Conservation (phyloP, 2,888 invertebrate genomes). For the Alcis repandata region DNA sequence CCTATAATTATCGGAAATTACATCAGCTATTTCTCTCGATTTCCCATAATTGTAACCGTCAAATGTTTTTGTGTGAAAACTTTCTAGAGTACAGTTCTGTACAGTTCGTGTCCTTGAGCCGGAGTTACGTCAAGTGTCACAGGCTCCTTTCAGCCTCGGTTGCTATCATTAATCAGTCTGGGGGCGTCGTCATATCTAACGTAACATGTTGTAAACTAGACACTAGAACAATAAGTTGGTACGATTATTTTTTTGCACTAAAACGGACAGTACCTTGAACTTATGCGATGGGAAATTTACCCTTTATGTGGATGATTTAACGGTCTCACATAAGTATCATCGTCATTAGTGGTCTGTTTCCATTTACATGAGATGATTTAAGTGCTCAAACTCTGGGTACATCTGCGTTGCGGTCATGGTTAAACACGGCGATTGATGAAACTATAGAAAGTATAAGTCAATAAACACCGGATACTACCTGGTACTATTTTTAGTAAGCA, state of each 20-base stretch:
- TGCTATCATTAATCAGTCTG: slow-evolving; percentile 32
- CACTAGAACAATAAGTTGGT: not conserved
- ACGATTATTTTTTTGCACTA: not conserved
- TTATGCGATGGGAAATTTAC: no score
- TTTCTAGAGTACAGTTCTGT: slow-evolving; percentile 15
- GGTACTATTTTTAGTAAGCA: no score
- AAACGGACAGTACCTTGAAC: not conserved
- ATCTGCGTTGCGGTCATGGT: no score
- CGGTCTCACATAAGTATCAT: no score
- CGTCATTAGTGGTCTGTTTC: no score
- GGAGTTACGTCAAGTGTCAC: slow-evolving; percentile 29
- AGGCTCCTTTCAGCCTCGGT: slow-evolving; percentile 17
- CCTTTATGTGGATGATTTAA: no score
- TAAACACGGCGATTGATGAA: no score
- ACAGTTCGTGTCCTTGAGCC: slow-evolving; percentile 23
- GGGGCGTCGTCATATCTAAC: slow-evolving; percentile 7
- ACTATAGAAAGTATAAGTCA: not conserved
- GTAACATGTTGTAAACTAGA: slow-evolving; percentile 10
- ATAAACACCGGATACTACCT: no score
- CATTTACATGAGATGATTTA: no score
- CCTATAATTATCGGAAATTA: slow-evolving; percentile 18
- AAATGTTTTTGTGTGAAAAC: not conserved
- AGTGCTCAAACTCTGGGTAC: no score
- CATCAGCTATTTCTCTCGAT: slow-evolving; percentile 18
- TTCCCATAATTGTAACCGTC: not conserved